Evolutionary conservation across 2,113 vertebrate genomes (phyloP).

Genomic region (Centropristis striata): DNA sequence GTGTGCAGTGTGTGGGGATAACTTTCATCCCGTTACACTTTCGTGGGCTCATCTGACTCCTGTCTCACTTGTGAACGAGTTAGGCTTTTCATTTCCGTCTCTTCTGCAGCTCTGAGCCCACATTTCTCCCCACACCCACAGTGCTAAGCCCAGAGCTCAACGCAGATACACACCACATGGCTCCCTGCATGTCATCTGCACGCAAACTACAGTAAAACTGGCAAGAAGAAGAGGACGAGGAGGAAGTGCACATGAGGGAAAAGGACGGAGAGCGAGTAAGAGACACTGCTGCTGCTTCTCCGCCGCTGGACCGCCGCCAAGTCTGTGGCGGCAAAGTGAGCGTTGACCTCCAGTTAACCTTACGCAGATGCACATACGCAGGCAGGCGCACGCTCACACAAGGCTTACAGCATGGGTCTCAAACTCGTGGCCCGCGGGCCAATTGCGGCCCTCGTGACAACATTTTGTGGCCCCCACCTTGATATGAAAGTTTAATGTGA

Average conservation of each 20-base stretch:
- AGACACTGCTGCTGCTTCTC: constrained; percentile 62
- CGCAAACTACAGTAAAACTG: constrained; percentile 33
- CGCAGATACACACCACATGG: constrained; percentile 66
- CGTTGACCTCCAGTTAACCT: constrained; percentile 83
- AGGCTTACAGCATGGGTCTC: too few relatives aligned
- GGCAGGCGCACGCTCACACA: constrained; percentile 48
- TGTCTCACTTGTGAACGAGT: constrained; percentile 53
- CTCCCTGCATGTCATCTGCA: constrained; percentile 55
- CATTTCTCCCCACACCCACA: constrained; percentile 38
- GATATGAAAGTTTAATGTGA: too few relatives aligned
- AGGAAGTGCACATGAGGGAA: constrained; percentile 24
- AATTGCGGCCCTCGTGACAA: too few relatives aligned
- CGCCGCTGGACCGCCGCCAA: constrained; percentile 76
- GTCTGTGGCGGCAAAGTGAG: constrained; percentile 77
- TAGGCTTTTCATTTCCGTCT: constrained; percentile 64
- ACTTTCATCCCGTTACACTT: constrained; percentile 35
- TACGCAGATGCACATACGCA: constrained; percentile 32
- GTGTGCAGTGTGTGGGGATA: constrained; percentile 16
- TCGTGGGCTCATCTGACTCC: constrained; percentile 41
- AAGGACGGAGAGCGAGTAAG: constrained; percentile 18
- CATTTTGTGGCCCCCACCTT: too few relatives aligned
- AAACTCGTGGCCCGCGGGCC: too few relatives aligned
- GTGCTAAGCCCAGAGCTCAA: constrained; percentile 64
- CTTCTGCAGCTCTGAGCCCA: constrained; percentile 43
- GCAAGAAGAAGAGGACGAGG: constrained; percentile 32